Percentiles rank a stretch among this genome's conserved stretches.
Conservation (phyloP, 2,888 invertebrate genomes). For the Germaria angustata region DNA sequence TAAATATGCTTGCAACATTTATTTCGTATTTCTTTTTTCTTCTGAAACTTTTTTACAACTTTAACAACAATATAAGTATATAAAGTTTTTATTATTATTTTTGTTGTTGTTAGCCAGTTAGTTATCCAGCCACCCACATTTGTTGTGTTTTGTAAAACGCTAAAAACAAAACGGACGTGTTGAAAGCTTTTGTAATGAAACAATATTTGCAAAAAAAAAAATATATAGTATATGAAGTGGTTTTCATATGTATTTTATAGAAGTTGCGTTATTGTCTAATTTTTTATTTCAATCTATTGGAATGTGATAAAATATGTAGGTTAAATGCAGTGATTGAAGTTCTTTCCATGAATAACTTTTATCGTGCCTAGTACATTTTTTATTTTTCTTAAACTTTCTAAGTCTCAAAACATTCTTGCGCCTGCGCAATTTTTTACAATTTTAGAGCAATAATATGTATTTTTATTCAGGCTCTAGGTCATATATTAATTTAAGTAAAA, state of each 20-base stretch:
- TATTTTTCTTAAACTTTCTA: no score
- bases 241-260: neutral
- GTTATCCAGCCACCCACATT: constrained; percentile 30
- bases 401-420: no score
- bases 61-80: neutral
- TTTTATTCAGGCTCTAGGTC: no score
- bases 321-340: no score
- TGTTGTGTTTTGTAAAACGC: neutral
- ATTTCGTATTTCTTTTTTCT: neutral
- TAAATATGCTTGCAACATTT: neutral
- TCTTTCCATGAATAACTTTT: no score
- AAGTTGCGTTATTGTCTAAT: neutral
- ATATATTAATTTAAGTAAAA: no score
- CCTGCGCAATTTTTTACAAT: no score
- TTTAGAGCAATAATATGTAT: no score
- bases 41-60: neutral
- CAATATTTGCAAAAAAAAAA: neutral
- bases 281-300: neutral
- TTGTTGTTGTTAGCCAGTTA: no score
- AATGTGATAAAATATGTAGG: neutral
- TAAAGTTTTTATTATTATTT: no score
- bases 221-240: no score
- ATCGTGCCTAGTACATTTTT: no score
- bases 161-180: constrained; percentile 30
- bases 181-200: constrained; percentile 16